Percentiles rank a stretch among this genome's conserved stretches.
These are phyloP conservation scores for Chironomus tentans DNA, from an alignment of 2,888 invertebrate genomes.

Conservation along the genomic window DNA sequence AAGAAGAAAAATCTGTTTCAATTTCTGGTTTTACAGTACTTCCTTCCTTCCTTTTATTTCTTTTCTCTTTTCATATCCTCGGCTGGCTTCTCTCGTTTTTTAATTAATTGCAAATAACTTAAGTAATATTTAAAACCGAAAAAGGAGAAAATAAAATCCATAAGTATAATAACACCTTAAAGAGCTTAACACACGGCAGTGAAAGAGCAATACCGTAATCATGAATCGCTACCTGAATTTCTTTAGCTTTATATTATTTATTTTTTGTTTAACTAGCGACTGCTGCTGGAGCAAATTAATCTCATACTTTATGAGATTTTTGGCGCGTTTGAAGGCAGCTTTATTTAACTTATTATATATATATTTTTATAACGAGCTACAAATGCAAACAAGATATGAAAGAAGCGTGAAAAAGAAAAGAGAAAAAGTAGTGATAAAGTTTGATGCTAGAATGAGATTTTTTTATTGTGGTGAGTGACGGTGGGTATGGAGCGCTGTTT, in stretches of 20 bases:
- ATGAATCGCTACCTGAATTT: conserved; percentile 22
- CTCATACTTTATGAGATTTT: conserved; percentile 24
- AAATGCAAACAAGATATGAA: conserved; percentile 9
- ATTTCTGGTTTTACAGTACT: no score
- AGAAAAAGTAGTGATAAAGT: neutral
- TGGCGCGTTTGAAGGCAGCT: conserved; percentile 16
- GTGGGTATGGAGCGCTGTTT: no score
- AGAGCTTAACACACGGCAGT: neutral
- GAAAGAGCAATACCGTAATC: conserved; percentile 8
- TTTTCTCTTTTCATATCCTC: no score
- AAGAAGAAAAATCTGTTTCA: neutral
- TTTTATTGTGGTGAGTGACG: no score
- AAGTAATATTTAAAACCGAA: neutral
- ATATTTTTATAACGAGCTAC: neutral
- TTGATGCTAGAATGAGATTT: no score
- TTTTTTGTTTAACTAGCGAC: neutral
- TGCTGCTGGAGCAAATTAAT: conserved; percentile 15
- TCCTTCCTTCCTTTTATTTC: no score
- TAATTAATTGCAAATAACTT: conserved; percentile 8
- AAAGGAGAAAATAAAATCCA: neutral
- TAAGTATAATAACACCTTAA: neutral
- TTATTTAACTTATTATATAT: neutral
- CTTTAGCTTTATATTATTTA: neutral
- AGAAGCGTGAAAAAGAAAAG: neutral
- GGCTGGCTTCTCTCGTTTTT: neutral